Base-by-base conservation (phyloP, 1,140 invertebrate species). In the Drosophila carrolli region DNA sequence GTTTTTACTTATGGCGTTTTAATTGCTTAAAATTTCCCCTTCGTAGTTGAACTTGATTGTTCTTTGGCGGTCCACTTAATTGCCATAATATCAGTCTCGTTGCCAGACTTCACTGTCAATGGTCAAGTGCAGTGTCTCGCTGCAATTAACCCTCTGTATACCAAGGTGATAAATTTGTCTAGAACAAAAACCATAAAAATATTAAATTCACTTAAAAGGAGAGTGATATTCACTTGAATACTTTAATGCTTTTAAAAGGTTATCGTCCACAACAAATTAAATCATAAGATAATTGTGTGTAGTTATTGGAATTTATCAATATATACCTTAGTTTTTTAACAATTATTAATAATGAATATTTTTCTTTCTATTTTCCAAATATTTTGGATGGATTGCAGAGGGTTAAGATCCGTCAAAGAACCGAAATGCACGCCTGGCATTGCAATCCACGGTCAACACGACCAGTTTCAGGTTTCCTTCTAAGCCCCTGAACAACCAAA, bases 401-500 rank as follows among this genome's bases (percentile, higher is more conserved):
- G 65, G 60, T 68, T 65, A 68, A 68, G 11, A 13, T 59, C 44
- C 67, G 68, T 51, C 66, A 71, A 84, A 79, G 70, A 88, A 78
- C 78, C 73, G 51, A 84, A 84, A 85, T 77, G 67, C 78, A 76
- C 37, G 55, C 29, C 74, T 54, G 57, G 56, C 74, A 75, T 59
- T 71, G 48, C 27, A 54, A 40, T 27, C 81, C 71, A 79, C 51
- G 55, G 61, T 54, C 71, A 70, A 61, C 74, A 47, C 51, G 59
- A 68, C 79, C 54, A 73, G 80, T 83, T 88, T 88, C 83, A 89
- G 79, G 84, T 89, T 89, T 89, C 84, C 84, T 89, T 78, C 75
- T 78, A 78, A 66, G 57, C 67, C 67, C 63, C 67, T 71, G 67
- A 65, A 23, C 67, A 51, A 43, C 63, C 65, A 27, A 72, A 72